Evolutionary conservation across 2,888 invertebrate genomes (phyloP).

Genomic region (Coremacera marginata): DNA sequence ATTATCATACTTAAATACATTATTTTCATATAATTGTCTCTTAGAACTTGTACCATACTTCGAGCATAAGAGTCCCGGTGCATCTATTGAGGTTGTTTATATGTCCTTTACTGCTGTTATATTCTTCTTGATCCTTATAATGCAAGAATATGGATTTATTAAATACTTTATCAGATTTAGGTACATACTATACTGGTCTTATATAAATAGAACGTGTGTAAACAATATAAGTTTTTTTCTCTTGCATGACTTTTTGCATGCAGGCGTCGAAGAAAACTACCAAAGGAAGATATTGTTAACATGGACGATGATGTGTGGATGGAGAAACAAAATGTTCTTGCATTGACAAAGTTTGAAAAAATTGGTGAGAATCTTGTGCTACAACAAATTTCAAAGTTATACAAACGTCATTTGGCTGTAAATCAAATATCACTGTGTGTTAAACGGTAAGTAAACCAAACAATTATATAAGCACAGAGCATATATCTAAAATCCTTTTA

Average conservation of each 20-base stretch:
- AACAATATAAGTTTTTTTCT: neutral
- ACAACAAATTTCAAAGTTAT: slow-evolving; percentile 78
- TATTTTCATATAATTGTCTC: too few relatives aligned
- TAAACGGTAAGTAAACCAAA: slow-evolving; percentile 46
- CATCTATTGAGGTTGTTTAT: slow-evolving; percentile 76
- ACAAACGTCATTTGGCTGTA: slow-evolving; percentile 80
- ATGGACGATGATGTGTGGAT: slow-evolving; percentile 71
- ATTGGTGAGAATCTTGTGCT: slow-evolving; percentile 72
- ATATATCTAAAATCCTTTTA: too few relatives aligned
- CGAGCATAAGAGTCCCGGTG: slow-evolving; percentile 77
- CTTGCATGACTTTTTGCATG: too few relatives aligned
- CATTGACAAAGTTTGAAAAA: slow-evolving; percentile 62
- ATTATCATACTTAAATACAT: neutral
- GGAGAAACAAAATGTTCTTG: slow-evolving; percentile 70
- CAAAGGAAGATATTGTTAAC: slow-evolving; percentile 57
- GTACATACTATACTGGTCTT: neutral
- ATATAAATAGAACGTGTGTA: neutral
- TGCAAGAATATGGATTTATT: slow-evolving; percentile 71
- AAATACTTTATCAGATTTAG: neutral
- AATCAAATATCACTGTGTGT: slow-evolving; percentile 75
- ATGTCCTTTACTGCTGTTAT: slow-evolving; percentile 72
- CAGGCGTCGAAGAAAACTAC: slow-evolving; percentile 46
- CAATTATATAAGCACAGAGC: neutral
- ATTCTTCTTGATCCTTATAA: slow-evolving; percentile 74
- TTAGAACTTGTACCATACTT: slow-evolving; percentile 70